Base-by-base conservation (phyloP, 2,888 invertebrate genomes). In the Junonia oenone region DNA sequence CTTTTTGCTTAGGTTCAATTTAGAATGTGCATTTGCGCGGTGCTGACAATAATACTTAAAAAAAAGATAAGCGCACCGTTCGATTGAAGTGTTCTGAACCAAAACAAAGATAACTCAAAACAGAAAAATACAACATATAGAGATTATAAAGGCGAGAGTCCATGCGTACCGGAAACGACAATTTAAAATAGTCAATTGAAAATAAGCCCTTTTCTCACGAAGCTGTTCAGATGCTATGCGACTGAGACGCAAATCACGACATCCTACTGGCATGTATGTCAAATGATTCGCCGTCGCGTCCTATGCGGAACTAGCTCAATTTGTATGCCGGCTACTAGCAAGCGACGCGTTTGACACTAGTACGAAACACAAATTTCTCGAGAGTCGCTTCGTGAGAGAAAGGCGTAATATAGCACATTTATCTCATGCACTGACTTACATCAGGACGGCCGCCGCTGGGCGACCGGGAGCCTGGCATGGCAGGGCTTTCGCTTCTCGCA, bases 361-460 rank as follows among this genome's bases (percentile, higher is more conserved):
- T n/a, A n/a, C n/a, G n/a, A n/a, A n/a, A n/a, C n/a, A n/a, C n/a
- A n/a, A n/a, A n/a, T n/a, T n/a, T n/a, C n/a, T n/a, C n/a, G n/a
- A n/a, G n/a, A n/a, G n/a, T n/a, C n/a, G n/a, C n/a, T n/a, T n/a
- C n/a, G n/a, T n/a, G n/a, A n/a, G n/a, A n/a, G n/a, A n/a, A n/a
- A n/a, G n/a, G n/a, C 19, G 6, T 17, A 31, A 45, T 46, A 37
- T 33, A 31, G 22, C 45, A 54, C 40, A 52, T 29, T 22, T 14
- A 55, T 17, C 45, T 11, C 58, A 58, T 63, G 66, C 60, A 59
- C 33, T 50, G 57, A 73, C 76, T 73, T 64, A 74, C 75, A 47
- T 70, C 66, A n/a, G 65, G 64, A 14, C 72, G 69, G 43, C 65
- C 66, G 60, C 68, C 65, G 40, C 61, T 63, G 6, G 79, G 76